A percentile compares a stretch with the other conserved stretches of the same genome.
phyloP scores from a whole-genome alignment of 2,888 invertebrate genomes.

The Agrochola lychnidis region DNA sequence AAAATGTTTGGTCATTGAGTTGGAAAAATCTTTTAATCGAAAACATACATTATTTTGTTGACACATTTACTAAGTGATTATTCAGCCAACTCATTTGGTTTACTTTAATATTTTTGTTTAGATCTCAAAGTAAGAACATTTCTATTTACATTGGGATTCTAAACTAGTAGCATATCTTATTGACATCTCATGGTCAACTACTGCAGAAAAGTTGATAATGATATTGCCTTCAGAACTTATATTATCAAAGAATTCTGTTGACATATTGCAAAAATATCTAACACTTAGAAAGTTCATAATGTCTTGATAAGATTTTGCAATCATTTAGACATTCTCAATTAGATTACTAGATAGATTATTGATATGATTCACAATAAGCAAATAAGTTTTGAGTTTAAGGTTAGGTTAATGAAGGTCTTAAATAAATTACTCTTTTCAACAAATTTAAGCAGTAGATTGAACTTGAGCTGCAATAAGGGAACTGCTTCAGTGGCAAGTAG shows the following conservation, averaged over 20 bases:
- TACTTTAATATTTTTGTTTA: background rate
- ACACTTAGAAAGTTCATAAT: slow-evolving; percentile 5
- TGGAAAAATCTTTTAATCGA: slow-evolving; percentile 17
- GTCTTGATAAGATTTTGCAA: slow-evolving; percentile 33
- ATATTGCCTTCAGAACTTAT: background rate
- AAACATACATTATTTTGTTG: slow-evolving; percentile 20
- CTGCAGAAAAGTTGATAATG: slow-evolving; percentile 3
- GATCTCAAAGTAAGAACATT: background rate
- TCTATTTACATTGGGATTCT: slow-evolving; percentile 1
- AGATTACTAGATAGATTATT: slow-evolving; percentile 13
- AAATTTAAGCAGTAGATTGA: background rate
- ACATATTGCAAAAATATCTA: slow-evolving; percentile 18
- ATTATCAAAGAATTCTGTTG: background rate
- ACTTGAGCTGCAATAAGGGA: background rate
- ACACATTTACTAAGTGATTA: slow-evolving; percentile 3
- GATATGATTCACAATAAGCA: background rate
- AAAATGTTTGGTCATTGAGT: slow-evolving; percentile 20
- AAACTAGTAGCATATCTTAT: slow-evolving; percentile 11
- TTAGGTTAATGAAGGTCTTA: slow-evolving; percentile 19
- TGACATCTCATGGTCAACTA: background rate
- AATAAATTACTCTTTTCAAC: background rate
- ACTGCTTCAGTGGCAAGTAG: background rate
- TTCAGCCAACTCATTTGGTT: slow-evolving; percentile 3
- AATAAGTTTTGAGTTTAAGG: slow-evolving; percentile 39
- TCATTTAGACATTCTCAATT: slow-evolving; percentile 15